Evolutionary conservation across 2,888 invertebrate genomes (phyloP).

Genomic region (Drosophila dives): DNA sequence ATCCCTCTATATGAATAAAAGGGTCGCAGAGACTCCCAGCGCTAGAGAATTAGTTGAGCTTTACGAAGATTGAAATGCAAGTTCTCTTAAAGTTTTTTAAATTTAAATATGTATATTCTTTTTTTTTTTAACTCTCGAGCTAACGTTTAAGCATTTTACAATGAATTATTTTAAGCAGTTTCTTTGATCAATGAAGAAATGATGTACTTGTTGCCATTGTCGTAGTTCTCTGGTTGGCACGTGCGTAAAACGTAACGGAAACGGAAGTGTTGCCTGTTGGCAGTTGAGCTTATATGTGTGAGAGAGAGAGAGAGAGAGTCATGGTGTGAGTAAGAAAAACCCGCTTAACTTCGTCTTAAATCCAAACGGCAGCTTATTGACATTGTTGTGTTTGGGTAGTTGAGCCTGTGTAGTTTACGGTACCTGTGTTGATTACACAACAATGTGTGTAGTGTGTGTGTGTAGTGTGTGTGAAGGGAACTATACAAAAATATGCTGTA

Average conservation of each 20-base stretch:
- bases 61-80: no score
- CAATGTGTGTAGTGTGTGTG: conserved; percentile 36
- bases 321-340: conserved; percentile 16
- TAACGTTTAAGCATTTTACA: neutral
- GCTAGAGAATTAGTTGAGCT: no score
- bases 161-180: neutral
- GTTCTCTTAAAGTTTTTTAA: neutral
- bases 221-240: conserved; percentile 36
- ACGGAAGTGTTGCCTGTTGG: conserved; percentile 53
- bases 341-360: conserved; percentile 62
- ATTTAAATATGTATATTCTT: neutral
- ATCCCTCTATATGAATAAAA: neutral
- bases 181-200: conserved; percentile 7
- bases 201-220: conserved; percentile 35
- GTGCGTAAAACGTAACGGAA: conserved; percentile 56
- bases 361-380: conserved; percentile 55
- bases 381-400: conserved; percentile 24
- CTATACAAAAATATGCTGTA: conserved; percentile 23
- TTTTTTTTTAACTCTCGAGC: neutral
- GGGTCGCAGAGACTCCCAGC: neutral
- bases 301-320: neutral
- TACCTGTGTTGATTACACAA: conserved; percentile 73
- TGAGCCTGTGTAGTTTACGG: conserved; percentile 7
- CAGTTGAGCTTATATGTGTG: conserved; percentile 43
- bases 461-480: neutral